These are phyloP conservation scores for Todiramphus chloris DNA, from an alignment of 2,113 vertebrate species.

Conservation along the genomic window DNA sequence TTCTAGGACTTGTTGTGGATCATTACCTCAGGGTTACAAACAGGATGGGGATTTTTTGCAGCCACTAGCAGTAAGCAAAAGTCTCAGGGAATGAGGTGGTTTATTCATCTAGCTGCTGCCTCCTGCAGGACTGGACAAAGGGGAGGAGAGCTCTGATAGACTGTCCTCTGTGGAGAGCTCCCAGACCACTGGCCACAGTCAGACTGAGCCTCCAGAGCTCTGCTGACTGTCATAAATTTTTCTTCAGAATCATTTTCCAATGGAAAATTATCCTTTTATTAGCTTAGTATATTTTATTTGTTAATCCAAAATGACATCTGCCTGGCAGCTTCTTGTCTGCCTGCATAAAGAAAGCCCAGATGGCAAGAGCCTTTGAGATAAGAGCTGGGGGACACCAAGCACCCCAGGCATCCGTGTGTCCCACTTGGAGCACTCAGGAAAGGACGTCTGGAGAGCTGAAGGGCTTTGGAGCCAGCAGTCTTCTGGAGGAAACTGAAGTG, in stretches of 20 bases:
- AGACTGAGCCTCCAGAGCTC: background rate
- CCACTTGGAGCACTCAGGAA: background rate
- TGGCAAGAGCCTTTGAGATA: background rate
- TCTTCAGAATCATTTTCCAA: background rate
- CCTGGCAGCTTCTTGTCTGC: background rate
- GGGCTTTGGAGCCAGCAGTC: background rate
- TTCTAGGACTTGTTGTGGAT: background rate
- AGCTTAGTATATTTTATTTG: background rate
- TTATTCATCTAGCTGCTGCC: slow-evolving; percentile 1
- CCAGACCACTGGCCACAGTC: background rate
- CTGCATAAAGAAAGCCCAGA: background rate
- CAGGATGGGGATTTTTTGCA: background rate
- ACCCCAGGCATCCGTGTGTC: too few species aligned
- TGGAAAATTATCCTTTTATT: background rate
- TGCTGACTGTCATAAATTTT: background rate
- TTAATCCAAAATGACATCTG: background rate
- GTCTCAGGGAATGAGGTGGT: background rate
- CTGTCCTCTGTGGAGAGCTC: background rate
- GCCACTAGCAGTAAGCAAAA: background rate
- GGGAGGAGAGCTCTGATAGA: background rate
- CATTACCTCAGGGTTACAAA: background rate
- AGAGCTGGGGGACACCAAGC: accelerated
- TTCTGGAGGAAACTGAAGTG: background rate
- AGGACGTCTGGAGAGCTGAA: background rate
- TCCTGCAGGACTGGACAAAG: background rate